A percentile compares a stretch with the other conserved stretches of the same genome.
These are phyloP conservation scores for Eurystomus glaucurus DNA, from an alignment of 2,797 vertebrate species.

Conservation along the genomic window DNA sequence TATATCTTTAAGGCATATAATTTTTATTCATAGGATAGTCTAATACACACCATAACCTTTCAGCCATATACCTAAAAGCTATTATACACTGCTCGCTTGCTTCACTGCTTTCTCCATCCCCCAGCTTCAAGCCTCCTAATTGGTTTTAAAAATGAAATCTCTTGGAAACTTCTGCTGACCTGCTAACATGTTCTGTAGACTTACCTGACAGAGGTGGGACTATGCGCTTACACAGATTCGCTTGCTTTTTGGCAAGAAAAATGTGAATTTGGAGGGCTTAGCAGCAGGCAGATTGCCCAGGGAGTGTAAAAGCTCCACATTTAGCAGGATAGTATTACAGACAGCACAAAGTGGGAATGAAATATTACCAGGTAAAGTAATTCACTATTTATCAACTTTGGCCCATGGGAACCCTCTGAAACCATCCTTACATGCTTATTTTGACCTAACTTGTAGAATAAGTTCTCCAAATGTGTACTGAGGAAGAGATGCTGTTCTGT, in stretches of 20 bases:
- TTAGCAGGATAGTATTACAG: not conserved
- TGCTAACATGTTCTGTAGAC: not conserved
- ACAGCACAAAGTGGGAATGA: not conserved
- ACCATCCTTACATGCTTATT: not conserved
- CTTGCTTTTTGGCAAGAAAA: not conserved
- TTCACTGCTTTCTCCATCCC: not conserved
- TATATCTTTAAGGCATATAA: not conserved
- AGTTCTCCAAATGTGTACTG: not conserved
- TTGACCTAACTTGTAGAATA: not conserved
- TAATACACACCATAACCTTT: not conserved
- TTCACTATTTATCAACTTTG: slow-evolving; percentile 33
- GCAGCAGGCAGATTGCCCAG: not conserved
- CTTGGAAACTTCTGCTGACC: not conserved
- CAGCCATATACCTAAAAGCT: not conserved
- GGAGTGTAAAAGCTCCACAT: not conserved
- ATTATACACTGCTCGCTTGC: not conserved
- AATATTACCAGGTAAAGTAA: slow-evolving; percentile 12
- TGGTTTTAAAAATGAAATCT: not conserved
- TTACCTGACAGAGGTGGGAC: not conserved
- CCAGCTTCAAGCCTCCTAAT: not conserved
- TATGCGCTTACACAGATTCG: not conserved
- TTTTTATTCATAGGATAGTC: not conserved
- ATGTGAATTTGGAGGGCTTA: slow-evolving; percentile 20
- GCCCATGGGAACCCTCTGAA: not conserved
- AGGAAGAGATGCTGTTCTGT: not conserved